Evolutionary conservation across 1,140 invertebrate species (phyloP), one percentile per base, ranked within the genome.

Genomic region (Vollenhovia emeryi): DNA sequence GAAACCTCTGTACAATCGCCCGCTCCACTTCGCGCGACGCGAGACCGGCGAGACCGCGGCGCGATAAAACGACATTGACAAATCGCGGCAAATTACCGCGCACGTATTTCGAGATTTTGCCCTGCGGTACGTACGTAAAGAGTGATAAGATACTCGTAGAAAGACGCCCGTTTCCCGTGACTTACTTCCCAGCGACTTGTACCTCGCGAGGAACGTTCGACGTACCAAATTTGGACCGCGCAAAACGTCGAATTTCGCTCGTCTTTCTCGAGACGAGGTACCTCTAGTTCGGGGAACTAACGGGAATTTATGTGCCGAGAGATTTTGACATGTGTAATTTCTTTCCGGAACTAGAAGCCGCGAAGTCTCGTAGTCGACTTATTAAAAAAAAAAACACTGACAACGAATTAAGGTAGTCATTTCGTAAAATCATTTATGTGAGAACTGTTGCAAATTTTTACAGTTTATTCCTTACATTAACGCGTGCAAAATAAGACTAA

Each of bases 11-110:
- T n/a, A 52, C 75, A 50, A 48, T 55, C 18, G n/a, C 27, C 57
- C 43, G 30, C 40, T 36, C n/a, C n/a, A 64, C 13, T 68, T 79
- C 60, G 45, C 30, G 59, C 21, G 13, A 52, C 27, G 13, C n/a
- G 36, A 15, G 11, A 36, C 43, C n/a, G 21, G 50, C 33, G 1
- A n/a, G n/a, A n/a, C n/a, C n/a, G 33, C 24, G 27, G 15, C 13
- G 78, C 21, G 45, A 71, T 30, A 27, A 40, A 69, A 30, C 5
- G 18, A 69, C 52, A 69, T 71, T 80, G 40, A 73, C 33, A 15
- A 30, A 80, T 43, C 48, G 27, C 21, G 48, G n/a, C 8, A 15
- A 71, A 40, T n/a, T 43, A 33, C 21, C 8, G 7, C 4, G 66
- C n/a, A 68, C 2, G 68, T 68, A 66, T 79, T 52, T 68, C 3